These are phyloP conservation scores for Numenius phaeopus DNA, from an alignment of 2,797 vertebrate genomes.

Conservation along the genomic window DNA sequence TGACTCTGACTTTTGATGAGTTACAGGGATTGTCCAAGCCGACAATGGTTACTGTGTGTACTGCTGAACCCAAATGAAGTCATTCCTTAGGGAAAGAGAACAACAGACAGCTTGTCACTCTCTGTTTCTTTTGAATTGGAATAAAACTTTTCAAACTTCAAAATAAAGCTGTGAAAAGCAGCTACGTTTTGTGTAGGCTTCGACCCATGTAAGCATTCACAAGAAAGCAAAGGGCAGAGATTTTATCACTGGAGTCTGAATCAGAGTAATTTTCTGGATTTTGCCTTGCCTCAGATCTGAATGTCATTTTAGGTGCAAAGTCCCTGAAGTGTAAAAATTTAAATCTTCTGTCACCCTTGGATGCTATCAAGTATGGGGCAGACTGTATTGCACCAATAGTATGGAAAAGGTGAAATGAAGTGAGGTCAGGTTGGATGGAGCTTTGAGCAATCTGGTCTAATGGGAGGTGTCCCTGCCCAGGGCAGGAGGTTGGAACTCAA, in stretches of 20 bases:
- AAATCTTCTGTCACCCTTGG: not conserved
- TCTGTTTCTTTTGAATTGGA: not conserved
- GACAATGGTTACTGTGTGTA: not conserved
- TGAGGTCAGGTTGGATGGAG: not conserved
- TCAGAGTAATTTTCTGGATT: not conserved
- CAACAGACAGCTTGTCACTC: not conserved
- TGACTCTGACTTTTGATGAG: not conserved
- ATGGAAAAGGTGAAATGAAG: not conserved
- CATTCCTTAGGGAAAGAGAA: not conserved
- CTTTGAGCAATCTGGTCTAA: not conserved
- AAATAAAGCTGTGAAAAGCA: not conserved
- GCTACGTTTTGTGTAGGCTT: not conserved
- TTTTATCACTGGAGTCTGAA: not conserved
- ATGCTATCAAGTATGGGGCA: not conserved
- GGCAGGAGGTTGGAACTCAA: not conserved
- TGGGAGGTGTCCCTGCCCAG: not conserved
- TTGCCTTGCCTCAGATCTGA: not conserved
- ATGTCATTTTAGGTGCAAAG: not conserved
- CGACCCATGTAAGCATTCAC: not conserved
- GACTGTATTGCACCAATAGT: not conserved
- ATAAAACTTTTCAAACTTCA: not conserved
- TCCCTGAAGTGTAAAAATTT: not conserved
- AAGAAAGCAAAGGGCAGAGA: slow-evolving; percentile 8
- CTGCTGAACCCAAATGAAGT: not conserved
- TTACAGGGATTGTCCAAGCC: not conserved